These are phyloP conservation scores for Drosophila affinis DNA, from an alignment of 2,888 invertebrate genomes.

Conservation along the genomic window DNA sequence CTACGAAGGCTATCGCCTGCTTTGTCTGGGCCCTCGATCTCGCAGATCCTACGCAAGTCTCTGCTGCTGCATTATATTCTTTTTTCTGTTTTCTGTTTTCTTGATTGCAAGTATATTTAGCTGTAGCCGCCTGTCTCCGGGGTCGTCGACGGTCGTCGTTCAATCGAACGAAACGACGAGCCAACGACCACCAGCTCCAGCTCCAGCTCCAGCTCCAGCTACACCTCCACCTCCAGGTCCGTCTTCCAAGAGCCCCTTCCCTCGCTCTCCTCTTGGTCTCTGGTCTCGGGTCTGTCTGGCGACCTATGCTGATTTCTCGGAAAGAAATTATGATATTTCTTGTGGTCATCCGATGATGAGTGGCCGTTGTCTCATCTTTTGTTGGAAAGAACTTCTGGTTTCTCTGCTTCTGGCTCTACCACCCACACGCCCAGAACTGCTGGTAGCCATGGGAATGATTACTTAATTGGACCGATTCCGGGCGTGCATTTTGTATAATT, in stretches of 20 bases:
- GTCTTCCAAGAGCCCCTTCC: slow-evolving; percentile 7
- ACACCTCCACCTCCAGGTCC: not conserved
- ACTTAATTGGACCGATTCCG: slow-evolving; percentile 36
- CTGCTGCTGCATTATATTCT: slow-evolving; percentile 1
- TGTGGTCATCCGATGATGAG: slow-evolving; percentile 42
- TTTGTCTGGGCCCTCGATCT: slow-evolving; percentile 43
- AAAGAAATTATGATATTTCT: slow-evolving; percentile 66
- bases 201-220: not conserved
- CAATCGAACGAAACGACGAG: slow-evolving; percentile 53
- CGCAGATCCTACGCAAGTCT: slow-evolving; percentile 66
- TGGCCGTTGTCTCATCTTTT: slow-evolving; percentile 36
- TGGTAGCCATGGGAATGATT: slow-evolving; percentile 24
- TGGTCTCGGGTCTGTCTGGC: slow-evolving; percentile 39
- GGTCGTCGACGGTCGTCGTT: slow-evolving; percentile 63
- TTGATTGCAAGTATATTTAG: slow-evolving; percentile 54
- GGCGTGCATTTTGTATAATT: slow-evolving; percentile 15
- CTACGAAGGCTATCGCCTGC: slow-evolving; percentile 7
- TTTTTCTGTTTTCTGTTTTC: slow-evolving; percentile 16
- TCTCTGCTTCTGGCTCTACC: slow-evolving; percentile 17
- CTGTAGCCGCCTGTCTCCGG: slow-evolving; percentile 31
- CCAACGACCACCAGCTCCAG: slow-evolving; percentile 6
- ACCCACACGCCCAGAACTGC: slow-evolving; percentile 17
- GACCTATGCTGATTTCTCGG: slow-evolving; percentile 76
- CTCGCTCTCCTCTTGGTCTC: slow-evolving; percentile 14
- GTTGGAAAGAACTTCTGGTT: slow-evolving; percentile 29